Conservation (phyloP, 1,140 invertebrate species). For the Spodoptera frugiperda region DNA sequence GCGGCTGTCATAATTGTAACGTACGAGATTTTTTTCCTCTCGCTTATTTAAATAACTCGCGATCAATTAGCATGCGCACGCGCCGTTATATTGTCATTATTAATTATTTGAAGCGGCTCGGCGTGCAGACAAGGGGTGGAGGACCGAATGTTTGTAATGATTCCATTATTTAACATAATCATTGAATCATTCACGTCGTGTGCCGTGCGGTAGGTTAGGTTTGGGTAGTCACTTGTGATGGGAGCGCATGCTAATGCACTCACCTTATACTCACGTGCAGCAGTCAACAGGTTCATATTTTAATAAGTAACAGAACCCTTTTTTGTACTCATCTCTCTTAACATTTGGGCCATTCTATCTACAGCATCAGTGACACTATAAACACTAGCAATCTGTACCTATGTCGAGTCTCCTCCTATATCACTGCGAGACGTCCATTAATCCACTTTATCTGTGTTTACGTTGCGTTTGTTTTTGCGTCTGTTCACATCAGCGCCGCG, state of each 20-base stretch:
- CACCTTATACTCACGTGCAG: background rate
- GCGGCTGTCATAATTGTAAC: conserved; percentile 71
- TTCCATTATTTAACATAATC: conserved; percentile 54
- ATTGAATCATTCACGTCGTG: conserved; percentile 51
- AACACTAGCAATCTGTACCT: too few relatives aligned
- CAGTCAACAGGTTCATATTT: background rate
- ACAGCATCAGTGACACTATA: too few relatives aligned
- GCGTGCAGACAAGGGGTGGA: conserved; percentile 26
- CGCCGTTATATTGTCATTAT: conserved; percentile 38
- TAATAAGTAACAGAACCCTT: too few relatives aligned
- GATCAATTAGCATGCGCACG: conserved; percentile 52
- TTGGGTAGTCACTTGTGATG: conserved; percentile 52
- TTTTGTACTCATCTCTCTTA: too few relatives aligned
- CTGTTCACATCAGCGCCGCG: conserved; percentile 1
- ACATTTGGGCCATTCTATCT: too few relatives aligned
- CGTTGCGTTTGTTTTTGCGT: too few relatives aligned
- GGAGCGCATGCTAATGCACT: conserved; percentile 30
- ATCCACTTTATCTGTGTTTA: too few relatives aligned
- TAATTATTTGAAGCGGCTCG: conserved; percentile 40
- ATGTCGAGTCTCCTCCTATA: too few relatives aligned
- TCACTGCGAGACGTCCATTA: too few relatives aligned
- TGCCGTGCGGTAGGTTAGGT: conserved; percentile 57
- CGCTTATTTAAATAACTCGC: conserved; percentile 65
- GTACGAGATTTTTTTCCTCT: conserved; percentile 66
- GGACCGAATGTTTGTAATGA: background rate